These are phyloP conservation scores for Stomatorhinus ivindoensis DNA, from an alignment of 2,113 vertebrate genomes.

Conservation along the genomic window DNA sequence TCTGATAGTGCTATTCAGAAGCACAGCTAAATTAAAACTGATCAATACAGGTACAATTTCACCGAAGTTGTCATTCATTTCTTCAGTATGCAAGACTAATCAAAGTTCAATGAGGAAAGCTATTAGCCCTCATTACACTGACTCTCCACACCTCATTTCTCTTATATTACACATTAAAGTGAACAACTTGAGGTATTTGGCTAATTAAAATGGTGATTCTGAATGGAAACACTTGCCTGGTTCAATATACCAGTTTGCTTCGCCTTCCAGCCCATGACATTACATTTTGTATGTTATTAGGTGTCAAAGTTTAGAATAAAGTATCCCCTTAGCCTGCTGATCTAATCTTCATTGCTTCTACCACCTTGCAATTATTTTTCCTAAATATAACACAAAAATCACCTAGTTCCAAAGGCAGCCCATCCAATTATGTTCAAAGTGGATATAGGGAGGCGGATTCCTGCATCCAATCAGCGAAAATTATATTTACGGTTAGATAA, in stretches of 20 bases:
- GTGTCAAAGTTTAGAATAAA: too few species aligned
- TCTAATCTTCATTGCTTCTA: not conserved
- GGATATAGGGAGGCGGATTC: not conserved
- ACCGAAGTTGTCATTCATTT: not conserved
- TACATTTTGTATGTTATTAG: not conserved
- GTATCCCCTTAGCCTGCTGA: not conserved
- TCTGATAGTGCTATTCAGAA: not conserved
- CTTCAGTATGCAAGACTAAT: not conserved
- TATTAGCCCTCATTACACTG: not conserved
- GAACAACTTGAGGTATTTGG: not conserved
- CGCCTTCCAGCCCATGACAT: not conserved
- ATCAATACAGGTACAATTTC: not conserved
- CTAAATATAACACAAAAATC: not conserved
- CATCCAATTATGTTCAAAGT: not conserved
- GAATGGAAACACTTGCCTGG: not conserved
- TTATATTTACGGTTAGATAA: too few species aligned
- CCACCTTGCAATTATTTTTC: not conserved
- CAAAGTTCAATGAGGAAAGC: not conserved
- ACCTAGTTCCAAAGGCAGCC: not conserved
- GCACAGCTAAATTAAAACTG: not conserved
- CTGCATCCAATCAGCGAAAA: too few species aligned
- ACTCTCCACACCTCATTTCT: not conserved
- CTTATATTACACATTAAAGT: not conserved
- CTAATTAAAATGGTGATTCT: not conserved
- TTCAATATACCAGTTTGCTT: not conserved